Evolutionary conservation across 2,888 invertebrate species (phyloP), one percentile per base, ranked within the genome.

Genomic region (Zonitis immaculata): DNA sequence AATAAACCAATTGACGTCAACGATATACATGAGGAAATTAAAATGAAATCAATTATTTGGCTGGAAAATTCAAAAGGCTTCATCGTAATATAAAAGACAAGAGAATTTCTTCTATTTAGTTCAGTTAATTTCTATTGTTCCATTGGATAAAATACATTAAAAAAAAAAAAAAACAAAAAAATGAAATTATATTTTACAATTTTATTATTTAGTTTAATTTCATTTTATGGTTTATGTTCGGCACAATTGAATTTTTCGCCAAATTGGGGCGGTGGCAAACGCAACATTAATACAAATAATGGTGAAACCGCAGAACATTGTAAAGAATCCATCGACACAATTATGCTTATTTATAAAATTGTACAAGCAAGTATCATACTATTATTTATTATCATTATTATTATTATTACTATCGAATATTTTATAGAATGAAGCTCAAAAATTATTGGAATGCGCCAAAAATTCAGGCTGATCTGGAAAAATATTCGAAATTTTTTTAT

Each of bases 211-310:
- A 35, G 35, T 35, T 44, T 70, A 27, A 50, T 65, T 16, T 52
- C 61, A 16, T 58, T 60, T 28, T 58, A 66, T 22, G 66, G 66
- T 51, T 56, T 71, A 16, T 71, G 69, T 54, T 58, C 63, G 4
- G 73, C 73, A 25, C 75, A 75, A 60, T 60, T 75, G 32, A 74
- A 75, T 57, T 75, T 74, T 59, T 71, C 74, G 5, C 73, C 75
- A 4, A 49, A 54, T 42, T 54, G 53, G 53, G 53, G 53, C n/a
- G 46, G 46, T 28, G 32, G 53, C 1, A 44, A 25, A 20, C 44
- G 9, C 6, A 27, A 30, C 9, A 25, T 16, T n/a, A n/a, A 22
- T 27, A 9, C 14, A 9, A 14, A 45, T 20, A 14, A n/a, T 20
- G 16, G 16, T 8, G 35, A 35, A 16, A 20, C 18, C 18, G 35